Evolutionary conservation across 2,113 vertebrate genomes (phyloP), one percentile per base, ranked within the genome.

Genomic region (Odocoileus virginianus): DNA sequence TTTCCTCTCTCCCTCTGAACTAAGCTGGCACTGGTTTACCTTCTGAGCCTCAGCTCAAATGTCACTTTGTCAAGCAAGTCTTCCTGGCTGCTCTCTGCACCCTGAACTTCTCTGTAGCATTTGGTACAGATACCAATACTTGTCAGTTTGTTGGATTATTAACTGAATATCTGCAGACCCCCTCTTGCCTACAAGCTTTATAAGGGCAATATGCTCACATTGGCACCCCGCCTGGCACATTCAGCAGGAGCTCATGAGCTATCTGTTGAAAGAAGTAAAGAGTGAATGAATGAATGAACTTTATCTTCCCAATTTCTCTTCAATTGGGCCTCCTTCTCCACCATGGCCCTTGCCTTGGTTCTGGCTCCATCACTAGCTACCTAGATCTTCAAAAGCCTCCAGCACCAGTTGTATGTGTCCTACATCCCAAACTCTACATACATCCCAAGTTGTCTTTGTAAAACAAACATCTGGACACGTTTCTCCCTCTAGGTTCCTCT

Each of bases 31-130:
- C 8, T 3, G 15, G 1, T 17, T 57, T 58, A 64, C 7, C 33
- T 2, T 58, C 21, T 43, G 28, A 36, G 40, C 47, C 50, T 78
- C 27, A 50, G 93, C 15, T 92, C 52, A 33, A 60, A 40, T 45
- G 91, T 74, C 45, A 61, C 43, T 76, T 71, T 85, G 85, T 71
- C 76, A n/a, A 79, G 40, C 28, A 90, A 47, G 60, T 30, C 92
- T 97, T 88, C 89, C 58, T 1, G 28, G 67, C 4, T 57, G 40
- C 33, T 60, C 14, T 74, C 5, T 2, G 45, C 23, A 76, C 25
- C 17, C 81, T 57, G 50, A 7, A 6, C 15, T 19, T 93, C 52
- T 52, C 16, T 19, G 21, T 14, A 79, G 17, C 60, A 17, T 19
- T 47, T 3, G 60, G 14, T 21, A 28, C 33, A 86, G 30, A 21